phyloP scores from a whole-genome alignment of 2,797 vertebrate genomes.

The Oceanodroma leucorhoa region DNA sequence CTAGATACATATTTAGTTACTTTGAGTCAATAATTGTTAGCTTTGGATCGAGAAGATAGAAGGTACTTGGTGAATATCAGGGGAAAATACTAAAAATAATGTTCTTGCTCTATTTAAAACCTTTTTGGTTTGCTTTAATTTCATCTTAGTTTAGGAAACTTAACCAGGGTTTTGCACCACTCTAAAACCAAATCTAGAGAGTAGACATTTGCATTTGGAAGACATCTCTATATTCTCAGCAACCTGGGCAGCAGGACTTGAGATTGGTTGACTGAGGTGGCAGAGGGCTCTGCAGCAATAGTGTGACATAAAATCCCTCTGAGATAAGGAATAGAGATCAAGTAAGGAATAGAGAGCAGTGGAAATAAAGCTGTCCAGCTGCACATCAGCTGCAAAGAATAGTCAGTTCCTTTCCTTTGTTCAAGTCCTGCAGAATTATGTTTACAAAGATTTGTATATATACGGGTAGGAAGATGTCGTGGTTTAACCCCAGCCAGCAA shows the following conservation, averaged over 20 bases:
- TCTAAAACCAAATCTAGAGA: background rate
- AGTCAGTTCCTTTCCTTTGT: background rate
- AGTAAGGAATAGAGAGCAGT: background rate
- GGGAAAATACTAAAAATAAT: background rate
- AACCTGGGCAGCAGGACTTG: background rate
- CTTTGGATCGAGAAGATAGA: background rate
- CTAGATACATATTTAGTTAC: background rate
- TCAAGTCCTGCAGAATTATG: background rate
- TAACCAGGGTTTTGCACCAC: background rate
- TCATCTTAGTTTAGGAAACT: background rate
- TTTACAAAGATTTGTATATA: background rate
- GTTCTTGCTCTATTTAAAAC: background rate
- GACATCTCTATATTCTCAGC: background rate
- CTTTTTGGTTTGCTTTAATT: background rate
- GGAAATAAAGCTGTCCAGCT: background rate
- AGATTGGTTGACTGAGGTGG: background rate
- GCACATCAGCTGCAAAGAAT: background rate
- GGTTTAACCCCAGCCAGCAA: too few species aligned
- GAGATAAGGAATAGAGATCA: background rate
- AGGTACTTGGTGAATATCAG: background rate
- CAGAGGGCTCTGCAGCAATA: background rate
- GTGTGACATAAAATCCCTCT: background rate
- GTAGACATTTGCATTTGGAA: background rate
- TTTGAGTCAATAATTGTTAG: background rate
- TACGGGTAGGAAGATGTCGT: rapidly evolving